These are phyloP conservation scores for Mobula hypostoma DNA, from an alignment of 2,113 vertebrate species.

Conservation along the genomic window DNA sequence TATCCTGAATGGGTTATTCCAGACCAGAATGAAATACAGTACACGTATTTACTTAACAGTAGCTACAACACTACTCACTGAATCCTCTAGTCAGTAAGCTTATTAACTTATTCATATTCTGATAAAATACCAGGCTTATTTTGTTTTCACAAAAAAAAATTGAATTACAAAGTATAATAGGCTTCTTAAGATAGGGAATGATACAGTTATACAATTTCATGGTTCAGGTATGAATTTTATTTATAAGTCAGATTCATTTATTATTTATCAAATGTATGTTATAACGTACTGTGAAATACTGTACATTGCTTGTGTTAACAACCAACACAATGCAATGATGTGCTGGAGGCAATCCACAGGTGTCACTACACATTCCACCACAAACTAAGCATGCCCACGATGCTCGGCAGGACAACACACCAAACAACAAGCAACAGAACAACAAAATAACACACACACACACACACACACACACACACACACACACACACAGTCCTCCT, in stretches of 20 bases:
- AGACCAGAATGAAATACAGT: background rate
- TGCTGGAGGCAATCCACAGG: no score
- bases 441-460: no score
- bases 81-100: background rate
- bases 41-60: background rate
- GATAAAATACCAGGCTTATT: background rate
- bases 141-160: background rate
- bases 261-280: no score
- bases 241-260: background rate
- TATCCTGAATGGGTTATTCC: background rate
- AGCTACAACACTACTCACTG: background rate
- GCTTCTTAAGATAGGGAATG: background rate
- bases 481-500: no score
- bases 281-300: no score
- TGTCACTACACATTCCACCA: no score
- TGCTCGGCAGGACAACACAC: no score
- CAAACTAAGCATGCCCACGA: no score
- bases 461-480: no score
- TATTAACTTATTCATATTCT: conserved; percentile 22
- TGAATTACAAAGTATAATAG: conserved; percentile 8
- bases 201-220: background rate
- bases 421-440: no score
- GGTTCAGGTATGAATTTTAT: background rate
- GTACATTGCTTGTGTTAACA: no score
- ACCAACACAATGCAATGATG: no score